Evolutionary conservation across 2,113 vertebrate species (phyloP).

Genomic region (Poicephalus meyeri): DNA sequence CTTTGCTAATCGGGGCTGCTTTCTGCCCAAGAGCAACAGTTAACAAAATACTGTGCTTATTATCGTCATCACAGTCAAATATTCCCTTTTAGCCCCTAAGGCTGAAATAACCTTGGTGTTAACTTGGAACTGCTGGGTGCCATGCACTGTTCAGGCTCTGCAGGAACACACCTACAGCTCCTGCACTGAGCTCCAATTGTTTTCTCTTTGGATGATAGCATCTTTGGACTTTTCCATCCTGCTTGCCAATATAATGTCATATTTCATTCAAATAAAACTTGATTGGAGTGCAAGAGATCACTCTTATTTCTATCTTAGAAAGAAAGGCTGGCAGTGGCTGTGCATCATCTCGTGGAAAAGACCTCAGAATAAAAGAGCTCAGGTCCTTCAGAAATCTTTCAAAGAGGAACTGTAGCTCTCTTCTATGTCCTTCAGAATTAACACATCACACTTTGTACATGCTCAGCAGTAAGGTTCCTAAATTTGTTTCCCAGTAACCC

Average conservation of each 20-base stretch:
- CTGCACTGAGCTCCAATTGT: not conserved
- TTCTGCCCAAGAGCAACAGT: not conserved
- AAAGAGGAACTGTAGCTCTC: not conserved
- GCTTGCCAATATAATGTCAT: not conserved
- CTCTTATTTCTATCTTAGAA: not conserved
- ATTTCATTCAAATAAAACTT: not conserved
- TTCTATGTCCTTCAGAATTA: not conserved
- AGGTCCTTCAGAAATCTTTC: not conserved
- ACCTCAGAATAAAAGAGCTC: not conserved
- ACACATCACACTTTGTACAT: not conserved
- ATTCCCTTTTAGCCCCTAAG: not conserved
- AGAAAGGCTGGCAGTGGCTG: fast-evolving
- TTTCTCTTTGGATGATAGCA: not conserved
- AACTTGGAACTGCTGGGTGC: fast-evolving
- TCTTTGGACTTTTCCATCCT: not conserved
- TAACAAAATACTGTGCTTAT: not conserved
- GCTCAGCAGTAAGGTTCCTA: not conserved
- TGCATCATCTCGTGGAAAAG: not conserved
- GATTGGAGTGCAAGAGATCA: fast-evolving
- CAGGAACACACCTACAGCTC: not conserved
- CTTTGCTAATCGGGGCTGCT: not conserved
- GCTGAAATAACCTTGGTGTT: not conserved
- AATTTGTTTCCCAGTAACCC: fast-evolving
- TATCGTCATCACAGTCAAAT: not conserved
- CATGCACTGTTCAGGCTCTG: fast-evolving